These are phyloP conservation scores for Enteromius viviparus DNA, from an alignment of 2,797 vertebrate species.

Conservation along the genomic window DNA sequence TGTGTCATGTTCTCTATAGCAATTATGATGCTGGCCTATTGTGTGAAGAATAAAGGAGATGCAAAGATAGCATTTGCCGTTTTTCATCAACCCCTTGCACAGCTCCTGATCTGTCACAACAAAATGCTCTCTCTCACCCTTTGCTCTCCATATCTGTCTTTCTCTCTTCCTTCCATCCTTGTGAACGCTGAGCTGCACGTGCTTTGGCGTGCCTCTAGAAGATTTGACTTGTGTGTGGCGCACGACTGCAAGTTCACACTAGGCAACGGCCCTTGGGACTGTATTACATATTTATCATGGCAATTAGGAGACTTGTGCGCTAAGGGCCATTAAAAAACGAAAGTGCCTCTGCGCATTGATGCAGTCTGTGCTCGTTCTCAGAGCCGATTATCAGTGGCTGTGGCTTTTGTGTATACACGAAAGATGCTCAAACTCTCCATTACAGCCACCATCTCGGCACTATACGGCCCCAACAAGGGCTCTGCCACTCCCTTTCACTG, in stretches of 20 bases:
- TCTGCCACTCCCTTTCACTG: constrained; percentile 29
- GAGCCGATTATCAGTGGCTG: constrained; percentile 37
- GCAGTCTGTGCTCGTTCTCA: constrained; percentile 7
- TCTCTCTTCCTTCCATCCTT: not conserved
- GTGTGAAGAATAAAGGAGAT: constrained; percentile 29
- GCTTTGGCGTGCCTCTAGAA: not conserved
- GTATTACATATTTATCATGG: constrained; percentile 70
- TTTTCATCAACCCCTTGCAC: constrained; percentile 7
- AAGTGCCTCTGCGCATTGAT: constrained; percentile 52
- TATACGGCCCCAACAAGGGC: not conserved
- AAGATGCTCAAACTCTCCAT: constrained; percentile 43
- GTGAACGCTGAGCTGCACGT: constrained; percentile 8
- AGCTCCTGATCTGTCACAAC: constrained; percentile 24
- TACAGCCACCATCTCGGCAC: constrained; percentile 7
- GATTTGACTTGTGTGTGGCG: not conserved
- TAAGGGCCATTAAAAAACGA: constrained; percentile 56
- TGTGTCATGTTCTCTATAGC: constrained; percentile 32
- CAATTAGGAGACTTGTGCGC: constrained; percentile 70
- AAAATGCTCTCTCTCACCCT: constrained; percentile 20
- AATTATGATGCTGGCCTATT: constrained; percentile 49
- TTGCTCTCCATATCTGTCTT: constrained; percentile 1
- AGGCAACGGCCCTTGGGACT: constrained; percentile 44
- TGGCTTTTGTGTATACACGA: constrained; percentile 34
- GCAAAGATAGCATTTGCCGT: constrained; percentile 42
- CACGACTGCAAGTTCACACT: constrained; percentile 3